These are phyloP conservation scores for Lymantria monacha DNA, from an alignment of 2,888 invertebrate genomes.

Conservation along the genomic window DNA sequence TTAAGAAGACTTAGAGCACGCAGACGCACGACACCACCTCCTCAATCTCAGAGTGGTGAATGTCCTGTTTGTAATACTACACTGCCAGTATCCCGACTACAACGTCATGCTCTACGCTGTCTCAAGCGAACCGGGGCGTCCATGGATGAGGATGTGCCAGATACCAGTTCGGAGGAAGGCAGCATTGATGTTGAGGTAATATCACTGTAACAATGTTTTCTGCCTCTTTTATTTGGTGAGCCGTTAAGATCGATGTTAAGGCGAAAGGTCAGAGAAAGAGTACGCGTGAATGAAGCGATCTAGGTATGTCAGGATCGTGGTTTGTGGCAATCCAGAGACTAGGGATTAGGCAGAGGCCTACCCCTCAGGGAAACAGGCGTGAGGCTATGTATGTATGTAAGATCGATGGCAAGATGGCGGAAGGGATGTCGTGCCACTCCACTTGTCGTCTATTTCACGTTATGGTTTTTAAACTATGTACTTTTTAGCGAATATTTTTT, in stretches of 20 bases:
- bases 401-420: too few relatives aligned
- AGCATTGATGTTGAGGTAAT: constrained; percentile 91
- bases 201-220: neutral
- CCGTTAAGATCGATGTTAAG: neutral
- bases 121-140: constrained; percentile 63
- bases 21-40: constrained; percentile 64
- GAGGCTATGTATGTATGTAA: too few relatives aligned
- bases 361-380: too few relatives aligned
- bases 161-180: constrained; percentile 85
- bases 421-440: too few relatives aligned
- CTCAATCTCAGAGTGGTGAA: constrained; percentile 61
- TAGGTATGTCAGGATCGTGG: too few relatives aligned
- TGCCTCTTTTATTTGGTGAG: neutral
- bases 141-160: constrained; percentile 82
- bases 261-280: neutral
- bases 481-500: too few relatives aligned
- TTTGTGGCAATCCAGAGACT: too few relatives aligned
- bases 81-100: constrained; percentile 84
- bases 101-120: constrained; percentile 86
- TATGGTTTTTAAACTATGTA: too few relatives aligned
- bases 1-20: constrained; percentile 60
- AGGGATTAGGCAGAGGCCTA: too few relatives aligned
- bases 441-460: too few relatives aligned
- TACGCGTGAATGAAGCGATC: too few relatives aligned
- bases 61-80: constrained; percentile 93